Conservation (phyloP, 2,888 invertebrate species). For the Agriopis aurantiaria region DNA sequence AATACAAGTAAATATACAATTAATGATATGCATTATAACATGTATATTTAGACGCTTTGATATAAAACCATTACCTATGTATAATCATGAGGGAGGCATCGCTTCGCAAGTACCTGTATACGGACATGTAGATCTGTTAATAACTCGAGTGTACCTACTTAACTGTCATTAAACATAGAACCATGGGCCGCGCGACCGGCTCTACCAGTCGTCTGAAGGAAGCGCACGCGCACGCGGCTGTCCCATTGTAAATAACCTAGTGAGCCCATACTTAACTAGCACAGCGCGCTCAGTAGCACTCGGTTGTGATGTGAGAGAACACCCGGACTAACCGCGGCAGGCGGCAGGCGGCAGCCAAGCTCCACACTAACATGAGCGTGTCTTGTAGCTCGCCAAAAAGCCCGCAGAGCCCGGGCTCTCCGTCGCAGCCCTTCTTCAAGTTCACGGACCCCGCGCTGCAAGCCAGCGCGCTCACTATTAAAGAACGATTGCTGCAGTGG, state of each 20-base stretch:
- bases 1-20: slow-evolving; percentile 76
- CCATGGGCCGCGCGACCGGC: slow-evolving; percentile 42
- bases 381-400: slow-evolving; percentile 91
- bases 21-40: slow-evolving; percentile 68
- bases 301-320: slow-evolving; percentile 59
- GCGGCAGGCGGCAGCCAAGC: slow-evolving; percentile 53
- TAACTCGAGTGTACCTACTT: slow-evolving; percentile 48
- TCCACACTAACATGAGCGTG: slow-evolving; percentile 80
- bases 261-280: slow-evolving; percentile 56
- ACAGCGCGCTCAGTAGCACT: slow-evolving; percentile 59
- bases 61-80: slow-evolving; percentile 41
- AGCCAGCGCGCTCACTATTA: slow-evolving; percentile 97
- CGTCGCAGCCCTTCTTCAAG: slow-evolving; percentile 93
- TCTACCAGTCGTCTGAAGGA: slow-evolving; percentile 47
- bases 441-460: slow-evolving; percentile 96
- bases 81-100: slow-evolving; percentile 43
- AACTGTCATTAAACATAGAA: slow-evolving; percentile 40
- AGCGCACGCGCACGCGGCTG: slow-evolving; percentile 47
- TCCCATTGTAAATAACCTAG: slow-evolving; percentile 65
- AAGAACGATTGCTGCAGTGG: slow-evolving; percentile 98
- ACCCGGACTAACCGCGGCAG: slow-evolving; percentile 54
- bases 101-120: slow-evolving; percentile 38
- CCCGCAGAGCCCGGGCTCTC: slow-evolving; percentile 88
- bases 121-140: slow-evolving; percentile 44
- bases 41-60: slow-evolving; percentile 72